phyloP scores from a whole-genome alignment of 2,113 vertebrate species.

The Tetrao urogallus region DNA sequence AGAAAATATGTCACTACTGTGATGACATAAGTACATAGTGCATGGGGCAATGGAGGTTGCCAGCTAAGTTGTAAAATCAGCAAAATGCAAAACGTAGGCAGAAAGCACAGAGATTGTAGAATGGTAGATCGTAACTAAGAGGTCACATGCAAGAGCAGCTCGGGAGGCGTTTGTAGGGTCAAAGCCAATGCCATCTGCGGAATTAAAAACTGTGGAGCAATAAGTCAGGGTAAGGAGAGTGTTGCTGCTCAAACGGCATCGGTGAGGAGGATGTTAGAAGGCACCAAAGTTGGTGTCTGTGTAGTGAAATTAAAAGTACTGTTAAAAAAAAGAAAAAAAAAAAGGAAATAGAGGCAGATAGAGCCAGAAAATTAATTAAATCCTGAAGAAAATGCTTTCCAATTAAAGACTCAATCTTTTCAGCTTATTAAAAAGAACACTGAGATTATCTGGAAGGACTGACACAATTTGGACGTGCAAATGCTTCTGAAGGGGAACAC shows the following conservation, averaged over 20 bases:
- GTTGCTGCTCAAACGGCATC: neutral
- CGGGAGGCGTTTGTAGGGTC: neutral
- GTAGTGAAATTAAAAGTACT: neutral
- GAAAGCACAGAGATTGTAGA: neutral
- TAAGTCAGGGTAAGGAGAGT: neutral
- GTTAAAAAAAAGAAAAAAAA: conserved; percentile 9
- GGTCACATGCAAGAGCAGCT: neutral
- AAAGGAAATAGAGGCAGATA: neutral
- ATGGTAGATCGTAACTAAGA: neutral
- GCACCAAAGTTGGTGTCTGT: neutral
- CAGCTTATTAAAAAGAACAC: neutral
- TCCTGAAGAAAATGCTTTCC: neutral
- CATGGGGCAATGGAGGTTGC: neutral
- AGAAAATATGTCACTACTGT: neutral
- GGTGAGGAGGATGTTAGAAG: neutral
- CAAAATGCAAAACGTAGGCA: neutral
- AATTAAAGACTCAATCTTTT: neutral
- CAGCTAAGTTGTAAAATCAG: neutral
- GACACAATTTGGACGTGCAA: neutral
- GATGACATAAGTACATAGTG: neutral
- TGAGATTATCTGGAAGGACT: neutral
- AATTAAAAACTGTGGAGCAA: neutral
- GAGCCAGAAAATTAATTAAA: neutral
- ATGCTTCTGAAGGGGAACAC: accelerated
- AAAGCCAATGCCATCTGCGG: neutral